Evolutionary conservation across 2,113 vertebrate genomes (phyloP), one percentile per base, ranked within the genome.

Genomic region (Lota lota): DNA sequence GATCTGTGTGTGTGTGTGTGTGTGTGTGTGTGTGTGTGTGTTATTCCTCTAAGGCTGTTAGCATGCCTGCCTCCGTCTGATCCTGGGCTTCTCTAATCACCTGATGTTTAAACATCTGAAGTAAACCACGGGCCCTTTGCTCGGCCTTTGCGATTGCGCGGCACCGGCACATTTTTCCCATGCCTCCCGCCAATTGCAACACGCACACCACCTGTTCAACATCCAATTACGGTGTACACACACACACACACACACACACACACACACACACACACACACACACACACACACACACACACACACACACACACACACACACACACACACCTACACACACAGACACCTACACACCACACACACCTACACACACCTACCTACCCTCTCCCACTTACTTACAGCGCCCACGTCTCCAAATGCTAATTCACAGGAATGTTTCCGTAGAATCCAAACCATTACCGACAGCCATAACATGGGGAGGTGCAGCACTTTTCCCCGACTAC

Each of bases 121-220:
- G 83, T 87, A 79, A 87, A 85, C 86, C 59, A 62, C 61, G 78
- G 63, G 82, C 68, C 73, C 82, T 80, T 78, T 69, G 69, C 86
- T 79, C 70, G 68, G 85, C 83, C 53, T 88, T 89, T 86, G 83
- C 88, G 86, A 83, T 80, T 80, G 77, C 67, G 76, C 59, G 69
- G 85, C 83, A 77, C 86, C 81, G 82, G 86, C 83, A 88, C 89
- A 92, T 92, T 90, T 92, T 91, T 90, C 85, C 85, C 78, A 88
- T 91, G 88, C 84, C 89, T 91, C 60, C 64, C 72, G 64, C 65
- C 80, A 78, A 77, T 85, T 84, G 90, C 87, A 90, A 90, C 88
- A 89, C 67, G 51, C 40, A 50, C 63, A 24, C 87, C 92, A 92
- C 91, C 88, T 92, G 92, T 86, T 92, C 88, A 79, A 80, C 86